Evolutionary conservation across 2,888 invertebrate genomes (phyloP).

Genomic region (Drosophila kambysellisi): DNA sequence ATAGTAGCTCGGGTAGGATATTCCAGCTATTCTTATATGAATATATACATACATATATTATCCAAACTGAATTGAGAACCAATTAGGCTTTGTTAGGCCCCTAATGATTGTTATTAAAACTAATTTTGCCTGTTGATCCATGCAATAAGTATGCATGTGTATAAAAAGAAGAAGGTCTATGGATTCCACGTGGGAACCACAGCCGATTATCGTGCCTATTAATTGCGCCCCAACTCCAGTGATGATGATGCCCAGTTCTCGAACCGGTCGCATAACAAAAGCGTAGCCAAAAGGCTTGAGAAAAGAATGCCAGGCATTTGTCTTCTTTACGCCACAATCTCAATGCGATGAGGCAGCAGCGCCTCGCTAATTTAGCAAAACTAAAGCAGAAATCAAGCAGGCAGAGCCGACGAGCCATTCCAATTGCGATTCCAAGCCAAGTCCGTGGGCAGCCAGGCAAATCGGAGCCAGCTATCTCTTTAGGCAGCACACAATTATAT

Average conservation of each 20-base stretch:
- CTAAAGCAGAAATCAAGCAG: slow-evolving; percentile 57
- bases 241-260: slow-evolving; percentile 34
- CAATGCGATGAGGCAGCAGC: slow-evolving; percentile 24
- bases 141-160: background rate
- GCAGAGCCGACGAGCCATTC: slow-evolving; percentile 14
- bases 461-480: slow-evolving; percentile 56
- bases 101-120: slow-evolving; percentile 63
- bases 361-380: slow-evolving; percentile 72
- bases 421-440: background rate
- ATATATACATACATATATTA: slow-evolving; percentile 22
- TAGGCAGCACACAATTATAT: slow-evolving; percentile 67
- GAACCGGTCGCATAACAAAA: slow-evolving; percentile 71
- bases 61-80: slow-evolving; percentile 62
- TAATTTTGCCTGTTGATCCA: slow-evolving; percentile 42
- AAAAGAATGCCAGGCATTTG: slow-evolving; percentile 75
- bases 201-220: slow-evolving; percentile 63
- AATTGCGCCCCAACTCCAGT: slow-evolving; percentile 57
- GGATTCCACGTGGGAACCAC: slow-evolving; percentile 65
- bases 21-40: background rate
- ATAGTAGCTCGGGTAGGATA: slow-evolving; percentile 25
- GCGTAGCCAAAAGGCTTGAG: slow-evolving; percentile 79
- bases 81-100: slow-evolving; percentile 57
- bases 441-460: slow-evolving; percentile 59
- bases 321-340: slow-evolving; percentile 74
- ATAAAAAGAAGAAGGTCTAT: slow-evolving; percentile 17